Percentiles rank a stretch among this genome's conserved stretches.
Evolutionary conservation across 2,797 vertebrate genomes (phyloP).

Genomic region (Lutjanus argentimaculatus): DNA sequence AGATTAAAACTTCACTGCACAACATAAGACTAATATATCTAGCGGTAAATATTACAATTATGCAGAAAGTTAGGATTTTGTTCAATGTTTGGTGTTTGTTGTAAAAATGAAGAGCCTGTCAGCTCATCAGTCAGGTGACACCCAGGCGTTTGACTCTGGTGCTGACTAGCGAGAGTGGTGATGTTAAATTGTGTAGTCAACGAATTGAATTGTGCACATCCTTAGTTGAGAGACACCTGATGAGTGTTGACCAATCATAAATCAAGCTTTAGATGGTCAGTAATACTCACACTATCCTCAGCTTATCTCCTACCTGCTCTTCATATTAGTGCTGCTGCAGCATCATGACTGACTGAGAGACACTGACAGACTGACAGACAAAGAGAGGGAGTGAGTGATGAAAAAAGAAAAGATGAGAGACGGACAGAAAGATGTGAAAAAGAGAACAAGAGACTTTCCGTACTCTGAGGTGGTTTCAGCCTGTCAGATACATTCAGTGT

Average conservation of each 20-base stretch:
- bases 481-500: constrained; percentile 59
- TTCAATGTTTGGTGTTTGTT: no score
- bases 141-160: no score
- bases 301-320: background rate
- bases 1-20: no score
- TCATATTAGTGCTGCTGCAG: constrained; percentile 2
- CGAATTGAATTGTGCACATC: no score
- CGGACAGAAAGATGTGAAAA: constrained; percentile 18
- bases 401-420: constrained; percentile 5
- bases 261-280: background rate
- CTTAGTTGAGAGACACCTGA: background rate
- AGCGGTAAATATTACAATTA: no score
- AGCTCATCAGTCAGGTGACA: no score
- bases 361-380: background rate
- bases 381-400: background rate
- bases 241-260: background rate
- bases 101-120: no score
- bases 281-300: background rate
- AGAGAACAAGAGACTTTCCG: constrained; percentile 36
- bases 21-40: no score
- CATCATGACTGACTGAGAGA: background rate
- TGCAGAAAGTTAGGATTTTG: no score
- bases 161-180: no score
- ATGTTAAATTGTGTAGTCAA: no score
- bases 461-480: constrained; percentile 44